Base-by-base conservation (phyloP, 2,888 invertebrate species). In the Zaprionus bogoriensis region DNA sequence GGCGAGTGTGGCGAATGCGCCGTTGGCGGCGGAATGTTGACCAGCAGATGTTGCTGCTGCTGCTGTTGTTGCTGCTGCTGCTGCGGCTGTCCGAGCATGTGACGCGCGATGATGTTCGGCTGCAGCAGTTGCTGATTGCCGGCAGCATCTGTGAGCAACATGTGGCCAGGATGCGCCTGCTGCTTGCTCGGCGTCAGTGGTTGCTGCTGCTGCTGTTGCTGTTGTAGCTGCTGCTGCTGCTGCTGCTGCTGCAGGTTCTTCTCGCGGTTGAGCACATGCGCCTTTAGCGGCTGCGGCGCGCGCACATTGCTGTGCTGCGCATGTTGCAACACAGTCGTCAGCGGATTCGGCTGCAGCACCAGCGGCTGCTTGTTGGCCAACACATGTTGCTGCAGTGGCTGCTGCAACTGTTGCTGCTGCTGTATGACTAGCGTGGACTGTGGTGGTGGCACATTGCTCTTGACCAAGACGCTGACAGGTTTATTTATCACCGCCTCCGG, bases 191-290 rank as follows among this genome's bases (percentile, higher is more conserved):
- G 60, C 7, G 76, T 72, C 39, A 72, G 39, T 12, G 78, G 76
- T 23, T 82, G 75, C n/a, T 79, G 74, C 6, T 71, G 64, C 5
- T 79, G 78, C 1, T 74, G 80, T 1, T 79, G 87, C 4, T 84
- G 87, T 1, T 80, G 86, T 4, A 82, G 83, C 7, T 67, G 77
- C 27, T 69, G 78, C n/a, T 69, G 75, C 2, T 64, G 62, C 2
- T 77, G 77, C 7, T 77, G 84, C 9, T 85, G 87, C 6, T 87
- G 87, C 3, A 87, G 74, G 22, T 83, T 83, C 69, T 90, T 89
- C 68, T 92, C 92, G 27, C 92, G 92, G 51, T 93, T 93, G 17
- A 94, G 84, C 3, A 94, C 93, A 67, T 94, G 94, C 1, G 94
- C 94, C 78, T 94, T 94, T 2, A 94, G 88, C 4, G 93, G 93